These are phyloP conservation scores for Latrodectus hesperus DNA, from an alignment of 2,888 invertebrate genomes.

Conservation along the genomic window DNA sequence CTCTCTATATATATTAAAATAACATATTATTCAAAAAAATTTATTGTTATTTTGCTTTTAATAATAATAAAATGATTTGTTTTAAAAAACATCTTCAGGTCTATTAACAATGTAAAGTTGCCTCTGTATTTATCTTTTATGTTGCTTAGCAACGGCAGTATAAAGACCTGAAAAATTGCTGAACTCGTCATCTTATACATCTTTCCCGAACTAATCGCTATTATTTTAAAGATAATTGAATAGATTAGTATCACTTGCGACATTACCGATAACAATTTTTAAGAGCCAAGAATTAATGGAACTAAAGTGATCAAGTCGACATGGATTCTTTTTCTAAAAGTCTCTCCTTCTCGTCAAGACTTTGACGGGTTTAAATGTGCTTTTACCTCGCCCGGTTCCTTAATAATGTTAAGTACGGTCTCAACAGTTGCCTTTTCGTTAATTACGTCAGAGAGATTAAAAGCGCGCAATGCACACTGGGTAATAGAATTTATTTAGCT, in stretches of 20 bases:
- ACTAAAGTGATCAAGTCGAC: not conserved
- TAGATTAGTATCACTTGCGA: slow-evolving; percentile 35
- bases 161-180: too few relatives aligned
- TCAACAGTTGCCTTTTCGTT: slow-evolving; percentile 33
- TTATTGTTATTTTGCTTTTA: too few relatives aligned
- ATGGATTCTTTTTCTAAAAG: slow-evolving; percentile 7
- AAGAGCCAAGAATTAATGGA: slow-evolving; percentile 22
- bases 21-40: too few relatives aligned
- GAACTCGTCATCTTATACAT: not conserved
- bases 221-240: slow-evolving; percentile 40
- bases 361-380: slow-evolving; percentile 28
- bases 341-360: not conserved
- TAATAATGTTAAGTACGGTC: not conserved
- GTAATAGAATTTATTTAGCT: slow-evolving; percentile 61
- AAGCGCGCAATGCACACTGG: slow-evolving; percentile 11
- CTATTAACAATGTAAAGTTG: too few relatives aligned
- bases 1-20: too few relatives aligned
- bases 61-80: too few relatives aligned
- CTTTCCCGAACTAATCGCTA: slow-evolving; percentile 15
- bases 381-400: not conserved
- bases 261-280: not conserved
- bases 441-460: slow-evolving; percentile 36
- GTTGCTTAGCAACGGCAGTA: too few relatives aligned
- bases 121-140: too few relatives aligned
- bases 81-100: too few relatives aligned